Percentiles rank a stretch among this genome's conserved stretches.
Conservation (phyloP, 2,888 invertebrate species). For the Phyllotreta striolata region DNA sequence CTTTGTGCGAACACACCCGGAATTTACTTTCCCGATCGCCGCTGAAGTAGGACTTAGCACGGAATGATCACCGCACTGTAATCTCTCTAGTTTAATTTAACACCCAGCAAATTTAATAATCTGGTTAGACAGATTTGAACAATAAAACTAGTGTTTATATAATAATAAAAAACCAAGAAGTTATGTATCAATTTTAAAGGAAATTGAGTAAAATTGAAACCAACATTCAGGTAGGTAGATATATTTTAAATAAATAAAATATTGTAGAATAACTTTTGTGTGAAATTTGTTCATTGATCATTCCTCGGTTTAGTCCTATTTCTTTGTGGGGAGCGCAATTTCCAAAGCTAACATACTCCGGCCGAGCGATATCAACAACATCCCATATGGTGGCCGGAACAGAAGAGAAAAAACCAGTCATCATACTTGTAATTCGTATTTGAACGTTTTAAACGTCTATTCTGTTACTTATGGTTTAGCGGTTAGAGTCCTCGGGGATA, state of each 20-base stretch:
- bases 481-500: conserved; percentile 47
- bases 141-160: no score
- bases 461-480: conserved; percentile 47
- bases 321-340: conserved; percentile 31
- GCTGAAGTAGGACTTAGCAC: conserved; percentile 33
- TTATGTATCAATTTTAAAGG: no score
- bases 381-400: conserved; percentile 46
- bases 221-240: no score
- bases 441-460: conserved; percentile 45
- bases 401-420: conserved; percentile 44
- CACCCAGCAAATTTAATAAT: neutral
- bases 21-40: conserved; percentile 20
- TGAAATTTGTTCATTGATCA: no score
- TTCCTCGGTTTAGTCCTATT: conserved; percentile 32
- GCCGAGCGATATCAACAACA: conserved; percentile 28
- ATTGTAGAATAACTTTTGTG: no score
- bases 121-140: no score
- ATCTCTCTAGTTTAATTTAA: neutral
- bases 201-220: no score
- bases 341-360: conserved; percentile 37
- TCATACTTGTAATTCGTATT: conserved; percentile 42
- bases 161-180: no score
- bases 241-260: no score
- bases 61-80: neutral
- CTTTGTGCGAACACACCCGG: conserved; percentile 33